Percentiles rank a stretch among this genome's conserved stretches.
Evolutionary conservation across 2,113 vertebrate genomes (phyloP).

Genomic region (Hipposideros armiger): DNA sequence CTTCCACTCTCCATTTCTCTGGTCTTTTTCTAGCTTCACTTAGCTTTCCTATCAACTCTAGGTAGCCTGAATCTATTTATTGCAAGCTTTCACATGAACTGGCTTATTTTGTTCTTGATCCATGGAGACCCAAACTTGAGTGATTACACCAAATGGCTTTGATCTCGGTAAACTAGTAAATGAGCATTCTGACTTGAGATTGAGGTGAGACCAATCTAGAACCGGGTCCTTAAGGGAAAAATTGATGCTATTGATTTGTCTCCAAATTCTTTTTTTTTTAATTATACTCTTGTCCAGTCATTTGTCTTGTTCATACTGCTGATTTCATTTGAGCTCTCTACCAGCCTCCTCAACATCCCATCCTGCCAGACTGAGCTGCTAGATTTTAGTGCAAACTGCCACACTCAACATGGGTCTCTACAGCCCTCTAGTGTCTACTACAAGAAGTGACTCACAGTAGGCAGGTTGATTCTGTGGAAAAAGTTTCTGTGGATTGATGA

Average conservation of each 20-base stretch:
- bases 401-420: not conserved
- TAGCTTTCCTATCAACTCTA: not conserved
- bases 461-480: not conserved
- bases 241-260: too few species aligned
- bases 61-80: not conserved
- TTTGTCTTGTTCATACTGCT: not conserved
- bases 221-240: not conserved
- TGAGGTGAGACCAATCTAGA: not conserved
- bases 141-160: not conserved
- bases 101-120: not conserved
- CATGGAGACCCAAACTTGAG: not conserved
- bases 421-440: conserved; percentile 2
- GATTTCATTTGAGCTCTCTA: not conserved
- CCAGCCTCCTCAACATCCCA: not conserved
- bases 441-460: not conserved
- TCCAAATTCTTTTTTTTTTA: not conserved
- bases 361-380: not conserved
- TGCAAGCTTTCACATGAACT: not conserved
- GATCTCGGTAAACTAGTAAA: not conserved
- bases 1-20: not conserved
- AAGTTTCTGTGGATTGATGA: not conserved
- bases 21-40: not conserved
- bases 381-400: not conserved
- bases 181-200: not conserved
- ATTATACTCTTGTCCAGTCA: not conserved